phyloP scores from a whole-genome alignment of 2,113 vertebrate genomes.

The Lethenteron reissneri region DNA sequence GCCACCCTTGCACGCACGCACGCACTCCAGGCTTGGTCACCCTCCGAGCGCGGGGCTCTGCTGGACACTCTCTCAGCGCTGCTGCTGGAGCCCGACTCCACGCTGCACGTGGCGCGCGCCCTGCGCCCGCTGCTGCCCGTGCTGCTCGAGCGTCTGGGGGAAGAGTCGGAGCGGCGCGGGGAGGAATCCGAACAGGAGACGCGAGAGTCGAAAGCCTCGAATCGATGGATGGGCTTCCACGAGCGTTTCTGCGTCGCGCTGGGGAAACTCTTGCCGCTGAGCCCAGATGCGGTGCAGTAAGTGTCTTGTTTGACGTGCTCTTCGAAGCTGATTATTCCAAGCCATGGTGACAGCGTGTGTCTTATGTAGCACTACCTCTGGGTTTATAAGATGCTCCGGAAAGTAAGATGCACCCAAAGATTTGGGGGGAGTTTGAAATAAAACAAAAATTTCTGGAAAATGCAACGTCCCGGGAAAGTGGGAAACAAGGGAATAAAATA shows the following conservation, averaged over 20 bases:
- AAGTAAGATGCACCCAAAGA: no score
- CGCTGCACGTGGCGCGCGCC: slow-evolving; percentile 47
- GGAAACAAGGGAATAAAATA: no score
- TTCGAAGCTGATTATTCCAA: background rate
- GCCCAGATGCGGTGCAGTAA: slow-evolving; percentile 66
- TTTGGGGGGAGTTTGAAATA: background rate
- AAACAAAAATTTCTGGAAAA: no score
- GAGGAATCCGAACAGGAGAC: no score
- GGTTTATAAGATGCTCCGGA: background rate
- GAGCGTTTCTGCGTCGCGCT: slow-evolving; percentile 82
- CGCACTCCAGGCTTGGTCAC: slow-evolving; percentile 46
- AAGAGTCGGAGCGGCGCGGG: no score
- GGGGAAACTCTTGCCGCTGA: slow-evolving; percentile 50
- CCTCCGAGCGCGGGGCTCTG: slow-evolving; percentile 59
- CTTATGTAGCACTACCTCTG: background rate
- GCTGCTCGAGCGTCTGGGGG: slow-evolving; percentile 59
- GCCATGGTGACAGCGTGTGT: background rate
- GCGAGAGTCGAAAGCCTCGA: slow-evolving; percentile 33
- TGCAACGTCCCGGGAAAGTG: slow-evolving; percentile 1
- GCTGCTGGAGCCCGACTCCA: slow-evolving; percentile 66
- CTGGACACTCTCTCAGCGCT: slow-evolving; percentile 43
- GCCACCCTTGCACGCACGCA: no score
- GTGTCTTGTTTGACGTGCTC: slow-evolving; percentile 16
- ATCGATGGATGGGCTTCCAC: slow-evolving; percentile 50
- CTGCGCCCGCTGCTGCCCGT: slow-evolving; percentile 59